Conservation (phyloP, 2,888 invertebrate genomes). For the Octonoba sinensis region DNA sequence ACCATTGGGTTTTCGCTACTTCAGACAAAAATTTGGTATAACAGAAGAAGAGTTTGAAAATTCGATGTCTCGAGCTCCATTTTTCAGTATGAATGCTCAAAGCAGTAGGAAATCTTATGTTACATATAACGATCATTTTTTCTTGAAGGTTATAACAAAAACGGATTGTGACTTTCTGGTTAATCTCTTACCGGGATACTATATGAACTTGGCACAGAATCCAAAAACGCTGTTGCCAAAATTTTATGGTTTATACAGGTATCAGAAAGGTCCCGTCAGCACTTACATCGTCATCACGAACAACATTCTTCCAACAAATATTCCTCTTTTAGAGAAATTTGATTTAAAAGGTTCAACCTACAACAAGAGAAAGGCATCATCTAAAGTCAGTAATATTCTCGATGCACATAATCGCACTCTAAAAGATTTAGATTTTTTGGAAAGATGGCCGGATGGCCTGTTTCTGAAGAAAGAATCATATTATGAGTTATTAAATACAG, state of each 20-base stretch:
- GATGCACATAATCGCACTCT: constrained; percentile 69
- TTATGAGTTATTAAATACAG: constrained; percentile 71
- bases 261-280: constrained; percentile 75
- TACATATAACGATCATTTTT: constrained; percentile 74
- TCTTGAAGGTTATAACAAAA: constrained; percentile 75
- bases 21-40: constrained; percentile 74
- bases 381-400: not conserved
- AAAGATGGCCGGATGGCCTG: constrained; percentile 68
- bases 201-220: constrained; percentile 75
- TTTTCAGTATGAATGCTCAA: constrained; percentile 74
- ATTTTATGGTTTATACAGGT: constrained; percentile 75
- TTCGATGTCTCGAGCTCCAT: constrained; percentile 73
- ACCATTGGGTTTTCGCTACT: constrained; percentile 75
- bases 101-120: constrained; percentile 75
- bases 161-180: constrained; percentile 75
- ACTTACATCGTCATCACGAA: constrained; percentile 76
- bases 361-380: constrained; percentile 69
- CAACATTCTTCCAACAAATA: constrained; percentile 74
- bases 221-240: constrained; percentile 75
- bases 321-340: constrained; percentile 74
- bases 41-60: constrained; percentile 75
- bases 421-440: constrained; percentile 72
- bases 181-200: constrained; percentile 75
- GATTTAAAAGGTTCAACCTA: constrained; percentile 75
- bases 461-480: constrained; percentile 71